phyloP scores from a whole-genome alignment of 2,113 vertebrate species.

The Ceyx margarethae region DNA sequence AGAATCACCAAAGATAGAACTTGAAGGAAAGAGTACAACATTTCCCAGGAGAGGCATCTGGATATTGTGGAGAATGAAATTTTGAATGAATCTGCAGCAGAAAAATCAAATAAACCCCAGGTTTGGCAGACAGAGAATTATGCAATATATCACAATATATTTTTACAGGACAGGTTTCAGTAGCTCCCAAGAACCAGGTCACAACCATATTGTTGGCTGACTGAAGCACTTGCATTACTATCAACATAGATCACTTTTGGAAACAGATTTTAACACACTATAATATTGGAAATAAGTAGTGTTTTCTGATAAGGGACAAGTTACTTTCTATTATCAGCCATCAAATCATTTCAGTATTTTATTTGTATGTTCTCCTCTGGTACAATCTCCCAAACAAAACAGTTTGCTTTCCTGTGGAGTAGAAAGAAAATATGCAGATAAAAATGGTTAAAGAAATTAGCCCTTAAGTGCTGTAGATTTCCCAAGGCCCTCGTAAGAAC shows the following conservation, averaged over 20 bases:
- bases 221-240: neutral
- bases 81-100: slow-evolving; percentile 11
- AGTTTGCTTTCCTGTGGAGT: neutral
- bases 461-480: neutral
- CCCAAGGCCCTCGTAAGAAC: neutral
- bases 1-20: neutral
- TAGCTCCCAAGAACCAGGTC: neutral
- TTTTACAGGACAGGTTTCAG: slow-evolving; percentile 16
- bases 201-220: neutral
- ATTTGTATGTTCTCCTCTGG: neutral
- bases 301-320: slow-evolving; percentile 17
- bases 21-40: neutral
- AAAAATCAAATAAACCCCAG: slow-evolving; percentile 13
- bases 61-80: neutral
- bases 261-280: neutral
- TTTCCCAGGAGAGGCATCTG: neutral
- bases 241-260: neutral
- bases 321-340: slow-evolving; percentile 21
- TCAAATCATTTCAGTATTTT: slow-evolving; percentile 23
- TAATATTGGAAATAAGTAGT: slow-evolving; percentile 13
- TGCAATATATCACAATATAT: neutral
- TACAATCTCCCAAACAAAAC: slow-evolving; percentile 13
- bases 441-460: slow-evolving; percentile 37
- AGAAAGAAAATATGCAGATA: slow-evolving; percentile 1
- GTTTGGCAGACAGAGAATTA: neutral